Evolutionary conservation across 2,797 vertebrate genomes (phyloP).

Genomic region (Tapirus indicus): DNA sequence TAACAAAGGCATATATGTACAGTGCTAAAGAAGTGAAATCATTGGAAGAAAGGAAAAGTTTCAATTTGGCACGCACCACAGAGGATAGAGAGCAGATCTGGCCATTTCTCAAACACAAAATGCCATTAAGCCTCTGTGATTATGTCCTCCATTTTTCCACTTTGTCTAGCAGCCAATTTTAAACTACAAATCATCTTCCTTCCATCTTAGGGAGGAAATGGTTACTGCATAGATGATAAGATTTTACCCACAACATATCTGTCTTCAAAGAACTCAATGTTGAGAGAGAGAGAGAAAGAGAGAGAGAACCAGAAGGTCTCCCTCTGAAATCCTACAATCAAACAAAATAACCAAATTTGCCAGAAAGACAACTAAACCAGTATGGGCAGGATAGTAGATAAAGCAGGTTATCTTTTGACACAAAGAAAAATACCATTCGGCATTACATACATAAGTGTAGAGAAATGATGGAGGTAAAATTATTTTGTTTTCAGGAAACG

Average conservation of each 20-base stretch:
- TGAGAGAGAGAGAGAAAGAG: not conserved
- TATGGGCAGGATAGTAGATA: not conserved
- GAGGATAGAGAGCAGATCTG: constrained; percentile 75
- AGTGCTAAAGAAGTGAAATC: constrained; percentile 76
- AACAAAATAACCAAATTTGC: constrained; percentile 59
- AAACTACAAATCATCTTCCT: constrained; percentile 76
- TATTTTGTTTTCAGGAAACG: constrained; percentile 36
- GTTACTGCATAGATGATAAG: constrained; percentile 63
- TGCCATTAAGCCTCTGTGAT: constrained; percentile 76
- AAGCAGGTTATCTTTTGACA: constrained; percentile 40
- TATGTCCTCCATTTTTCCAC: constrained; percentile 68
- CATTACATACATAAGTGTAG: not conserved
- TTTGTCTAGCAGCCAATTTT: constrained; percentile 76
- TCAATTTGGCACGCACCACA: constrained; percentile 34
- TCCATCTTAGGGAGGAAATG: constrained; percentile 66
- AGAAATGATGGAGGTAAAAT: constrained; percentile 26
- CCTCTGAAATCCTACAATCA: not conserved
- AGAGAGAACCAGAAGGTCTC: not conserved
- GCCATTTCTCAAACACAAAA: constrained; percentile 82
- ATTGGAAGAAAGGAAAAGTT: constrained; percentile 70
- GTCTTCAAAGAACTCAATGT: constrained; percentile 35
- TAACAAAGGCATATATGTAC: constrained; percentile 78
- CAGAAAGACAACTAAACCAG: not conserved
- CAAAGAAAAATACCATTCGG: not conserved
- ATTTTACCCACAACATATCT: constrained; percentile 54